A percentile compares a stretch with the other conserved stretches of the same genome.
These are phyloP conservation scores for Tragulus kanchil DNA, from an alignment of 2,113 vertebrate genomes.

Conservation along the genomic window DNA sequence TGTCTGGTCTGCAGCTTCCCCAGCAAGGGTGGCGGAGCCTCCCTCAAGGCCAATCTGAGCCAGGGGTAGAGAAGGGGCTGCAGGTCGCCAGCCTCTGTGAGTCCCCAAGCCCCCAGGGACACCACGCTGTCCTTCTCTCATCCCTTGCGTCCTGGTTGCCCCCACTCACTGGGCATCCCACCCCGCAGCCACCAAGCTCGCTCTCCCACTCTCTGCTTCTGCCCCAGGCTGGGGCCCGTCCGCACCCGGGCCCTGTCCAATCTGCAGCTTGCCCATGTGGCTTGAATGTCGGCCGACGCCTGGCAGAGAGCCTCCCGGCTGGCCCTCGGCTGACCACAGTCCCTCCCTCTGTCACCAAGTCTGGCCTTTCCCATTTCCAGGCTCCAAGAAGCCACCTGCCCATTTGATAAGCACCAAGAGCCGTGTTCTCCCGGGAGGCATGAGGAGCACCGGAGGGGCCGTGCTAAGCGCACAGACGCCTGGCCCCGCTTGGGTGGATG, in stretches of 20 bases:
- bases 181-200: accelerated
- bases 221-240: no score
- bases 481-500: accelerated
- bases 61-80: not conserved
- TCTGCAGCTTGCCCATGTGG: not conserved
- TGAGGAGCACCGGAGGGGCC: not conserved
- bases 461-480: not conserved
- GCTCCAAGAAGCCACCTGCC: not conserved
- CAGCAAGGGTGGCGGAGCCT: not conserved
- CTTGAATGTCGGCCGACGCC: not conserved
- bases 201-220: not conserved
- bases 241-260: conserved; percentile 6
- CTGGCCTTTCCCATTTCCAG: not conserved
- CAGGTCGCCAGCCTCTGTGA: not conserved
- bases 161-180: accelerated
- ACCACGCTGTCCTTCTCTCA: not conserved
- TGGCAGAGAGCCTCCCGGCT: not conserved
- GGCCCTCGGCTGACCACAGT: not conserved
- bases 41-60: not conserved
- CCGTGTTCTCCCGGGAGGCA: accelerated
- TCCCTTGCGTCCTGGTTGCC: accelerated
- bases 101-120: not conserved
- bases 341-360: not conserved
- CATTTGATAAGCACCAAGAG: not conserved
- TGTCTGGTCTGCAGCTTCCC: conserved; percentile 43